phyloP scores from a whole-genome alignment of 30 jellyfish, hydroid and myxozoan species.

The Turritopsis dohrnii region DNA sequence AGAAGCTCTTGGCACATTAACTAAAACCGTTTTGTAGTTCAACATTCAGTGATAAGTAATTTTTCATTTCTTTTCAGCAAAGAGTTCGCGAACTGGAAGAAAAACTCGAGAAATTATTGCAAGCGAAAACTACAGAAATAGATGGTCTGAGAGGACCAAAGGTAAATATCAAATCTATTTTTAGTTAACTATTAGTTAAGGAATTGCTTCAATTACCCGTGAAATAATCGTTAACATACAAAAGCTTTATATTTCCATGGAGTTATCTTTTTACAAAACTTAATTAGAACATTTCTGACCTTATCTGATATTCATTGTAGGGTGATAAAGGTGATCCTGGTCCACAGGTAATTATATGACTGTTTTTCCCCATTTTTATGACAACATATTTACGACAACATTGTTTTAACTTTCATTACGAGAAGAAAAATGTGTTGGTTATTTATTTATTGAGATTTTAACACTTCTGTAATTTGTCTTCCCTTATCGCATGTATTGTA shows the following conservation, averaged over 20 bases:
- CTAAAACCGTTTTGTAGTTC: too few relatives aligned
- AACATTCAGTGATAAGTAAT: not conserved
- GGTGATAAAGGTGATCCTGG: not conserved
- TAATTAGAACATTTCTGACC: not conserved
- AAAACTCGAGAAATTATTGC: not conserved
- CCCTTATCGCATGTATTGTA: too few relatives aligned
- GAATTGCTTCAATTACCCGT: not conserved
- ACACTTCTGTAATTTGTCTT: too few relatives aligned
- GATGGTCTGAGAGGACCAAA: not conserved
- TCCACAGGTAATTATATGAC: not conserved
- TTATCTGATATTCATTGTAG: not conserved
- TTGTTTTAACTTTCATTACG: not conserved
- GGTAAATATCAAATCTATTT: not conserved
- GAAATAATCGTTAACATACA: not conserved
- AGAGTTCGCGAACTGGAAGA: constrained; percentile 7
- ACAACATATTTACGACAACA: too few relatives aligned
- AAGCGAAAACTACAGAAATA: not conserved
- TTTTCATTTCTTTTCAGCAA: not conserved
- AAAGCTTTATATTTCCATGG: not conserved
- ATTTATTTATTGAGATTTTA: too few relatives aligned
- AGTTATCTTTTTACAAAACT: not conserved
- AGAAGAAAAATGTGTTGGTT: too few relatives aligned
- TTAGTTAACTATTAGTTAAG: not conserved
- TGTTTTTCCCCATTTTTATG: too few relatives aligned
- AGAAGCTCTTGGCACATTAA: too few relatives aligned